These are phyloP conservation scores for Drosophila funebris DNA, from an alignment of 1,140 invertebrate genomes.

Conservation along the genomic window DNA sequence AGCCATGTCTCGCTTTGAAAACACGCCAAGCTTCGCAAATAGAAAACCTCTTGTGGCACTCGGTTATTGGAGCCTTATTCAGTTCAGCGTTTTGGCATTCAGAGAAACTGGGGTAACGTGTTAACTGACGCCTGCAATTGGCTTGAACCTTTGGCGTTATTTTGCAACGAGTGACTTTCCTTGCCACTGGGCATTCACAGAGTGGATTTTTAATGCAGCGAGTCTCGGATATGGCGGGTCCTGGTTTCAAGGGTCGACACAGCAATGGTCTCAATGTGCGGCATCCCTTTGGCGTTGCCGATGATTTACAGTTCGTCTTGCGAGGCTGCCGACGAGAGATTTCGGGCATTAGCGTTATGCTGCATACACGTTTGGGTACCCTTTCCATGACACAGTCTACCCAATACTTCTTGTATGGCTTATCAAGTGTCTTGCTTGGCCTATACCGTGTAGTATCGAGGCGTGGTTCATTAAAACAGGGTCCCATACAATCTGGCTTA, in stretches of 20 bases:
- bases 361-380: conserved; percentile 15
- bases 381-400: conserved; percentile 24
- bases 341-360: not conserved
- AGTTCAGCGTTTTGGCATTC: conserved; percentile 32
- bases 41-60: conserved; percentile 14
- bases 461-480: conserved; percentile 7
- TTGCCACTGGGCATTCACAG: conserved; percentile 18
- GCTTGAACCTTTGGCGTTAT: not conserved
- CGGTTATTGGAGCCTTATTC: not conserved
- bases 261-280: not conserved
- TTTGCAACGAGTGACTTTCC: conserved; percentile 1
- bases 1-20: not conserved
- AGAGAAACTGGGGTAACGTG: conserved; percentile 49
- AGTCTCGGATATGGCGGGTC: not conserved
- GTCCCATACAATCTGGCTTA: conserved; percentile 14
- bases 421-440: conserved; percentile 34
- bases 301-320: not conserved
- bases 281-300: not conserved
- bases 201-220: conserved; percentile 14
- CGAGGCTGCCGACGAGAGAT: not conserved
- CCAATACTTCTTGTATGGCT: conserved; percentile 36
- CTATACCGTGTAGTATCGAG: conserved; percentile 16
- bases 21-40: conserved; percentile 15
- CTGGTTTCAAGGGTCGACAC: not conserved
- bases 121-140: conserved; percentile 12